A percentile compares a stretch with the other conserved stretches of the same genome.
Evolutionary conservation across 2,113 vertebrate genomes (phyloP).

Genomic region (Apteryx mantelli): DNA sequence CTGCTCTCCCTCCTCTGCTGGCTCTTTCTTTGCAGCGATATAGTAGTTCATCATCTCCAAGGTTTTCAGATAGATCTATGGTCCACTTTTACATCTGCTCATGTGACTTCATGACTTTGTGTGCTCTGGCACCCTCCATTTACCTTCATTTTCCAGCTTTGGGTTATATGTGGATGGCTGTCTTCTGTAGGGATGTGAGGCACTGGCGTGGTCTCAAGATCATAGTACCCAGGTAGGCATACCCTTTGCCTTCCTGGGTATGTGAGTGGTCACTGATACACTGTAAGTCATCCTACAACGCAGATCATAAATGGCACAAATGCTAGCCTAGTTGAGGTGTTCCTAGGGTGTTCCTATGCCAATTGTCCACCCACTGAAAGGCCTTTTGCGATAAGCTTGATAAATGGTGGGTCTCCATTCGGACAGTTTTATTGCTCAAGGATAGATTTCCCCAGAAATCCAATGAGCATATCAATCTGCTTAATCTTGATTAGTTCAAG

Average conservation of each 20-base stretch:
- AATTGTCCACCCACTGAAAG: background rate
- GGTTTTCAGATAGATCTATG: background rate
- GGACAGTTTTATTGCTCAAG: slow-evolving; percentile 5
- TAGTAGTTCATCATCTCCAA: background rate
- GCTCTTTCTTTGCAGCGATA: background rate
- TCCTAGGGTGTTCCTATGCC: background rate
- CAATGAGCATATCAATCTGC: background rate
- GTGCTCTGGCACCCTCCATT: background rate
- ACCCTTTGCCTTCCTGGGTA: background rate
- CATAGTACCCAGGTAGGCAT: fast-evolving
- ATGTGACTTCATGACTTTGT: background rate
- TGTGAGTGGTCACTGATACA: background rate
- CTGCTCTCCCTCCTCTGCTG: background rate
- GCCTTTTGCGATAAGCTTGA: background rate
- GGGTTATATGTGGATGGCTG: background rate
- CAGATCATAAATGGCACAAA: background rate
- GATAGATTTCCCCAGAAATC: slow-evolving; percentile 4
- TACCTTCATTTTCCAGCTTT: background rate
- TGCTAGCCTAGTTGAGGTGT: background rate
- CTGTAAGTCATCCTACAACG: fast-evolving
- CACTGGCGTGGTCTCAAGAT: background rate
- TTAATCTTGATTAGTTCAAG: background rate
- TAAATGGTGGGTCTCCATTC: background rate
- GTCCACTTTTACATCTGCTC: background rate
- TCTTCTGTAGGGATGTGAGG: background rate